Evolutionary conservation across 2,888 invertebrate genomes (phyloP).

Genomic region (Masnerella sp.): DNA sequence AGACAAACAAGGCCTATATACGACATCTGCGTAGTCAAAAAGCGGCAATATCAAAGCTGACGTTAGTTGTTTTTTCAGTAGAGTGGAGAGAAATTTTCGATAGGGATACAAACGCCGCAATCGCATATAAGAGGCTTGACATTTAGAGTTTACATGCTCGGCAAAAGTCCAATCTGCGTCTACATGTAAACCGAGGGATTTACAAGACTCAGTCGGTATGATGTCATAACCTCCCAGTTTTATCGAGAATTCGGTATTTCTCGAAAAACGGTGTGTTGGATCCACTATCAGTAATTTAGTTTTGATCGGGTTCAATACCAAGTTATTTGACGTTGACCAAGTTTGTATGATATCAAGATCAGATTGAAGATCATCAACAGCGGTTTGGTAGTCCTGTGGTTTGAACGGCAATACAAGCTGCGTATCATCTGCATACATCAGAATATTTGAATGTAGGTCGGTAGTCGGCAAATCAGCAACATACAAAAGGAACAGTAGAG

Average conservation of each 20-base stretch:
- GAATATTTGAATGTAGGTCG: not conserved
- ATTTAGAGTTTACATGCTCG: not conserved
- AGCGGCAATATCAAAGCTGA: not conserved
- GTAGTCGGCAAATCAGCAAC: not conserved
- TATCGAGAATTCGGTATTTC: not conserved
- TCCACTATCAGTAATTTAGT: not conserved
- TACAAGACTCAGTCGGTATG: not conserved
- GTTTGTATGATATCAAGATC: not conserved
- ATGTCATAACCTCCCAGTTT: not conserved
- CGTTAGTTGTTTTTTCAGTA: not conserved
- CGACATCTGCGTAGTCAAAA: conserved; percentile 10
- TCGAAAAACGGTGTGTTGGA: not conserved
- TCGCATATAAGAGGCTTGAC: not conserved
- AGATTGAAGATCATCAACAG: not conserved
- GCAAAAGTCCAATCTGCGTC: not conserved
- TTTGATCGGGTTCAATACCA: not conserved
- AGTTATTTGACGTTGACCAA: not conserved
- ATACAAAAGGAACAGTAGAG: not conserved
- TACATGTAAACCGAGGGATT: not conserved
- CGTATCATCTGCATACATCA: not conserved
- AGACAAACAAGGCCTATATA: not conserved
- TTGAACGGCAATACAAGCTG: not conserved
- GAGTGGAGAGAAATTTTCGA: not conserved
- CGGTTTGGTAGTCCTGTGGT: too few relatives aligned
- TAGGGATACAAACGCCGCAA: not conserved